A percentile compares a stretch with the other conserved stretches of the same genome.
These are phyloP conservation scores for Philopotamus ludificatus DNA, from an alignment of 1,140 invertebrate species.

Conservation along the genomic window DNA sequence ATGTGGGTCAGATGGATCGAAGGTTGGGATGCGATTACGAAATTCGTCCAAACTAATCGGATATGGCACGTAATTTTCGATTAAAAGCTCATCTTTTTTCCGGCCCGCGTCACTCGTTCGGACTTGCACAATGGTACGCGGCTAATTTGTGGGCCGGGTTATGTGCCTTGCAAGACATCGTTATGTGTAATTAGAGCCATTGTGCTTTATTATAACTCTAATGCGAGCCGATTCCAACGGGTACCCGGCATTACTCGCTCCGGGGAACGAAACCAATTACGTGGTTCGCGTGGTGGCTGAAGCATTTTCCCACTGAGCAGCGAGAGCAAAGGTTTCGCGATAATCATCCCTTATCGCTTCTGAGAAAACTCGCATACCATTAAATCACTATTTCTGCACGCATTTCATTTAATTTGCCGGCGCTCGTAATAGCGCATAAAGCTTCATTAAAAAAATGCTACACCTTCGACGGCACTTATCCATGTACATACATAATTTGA, in stretches of 20 bases:
- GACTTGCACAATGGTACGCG: neutral
- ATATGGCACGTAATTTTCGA: neutral
- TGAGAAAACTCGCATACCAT: no score
- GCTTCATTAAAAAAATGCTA: no score
- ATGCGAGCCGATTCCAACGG: neutral
- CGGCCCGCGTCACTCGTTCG: neutral
- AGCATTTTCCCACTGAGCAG: neutral
- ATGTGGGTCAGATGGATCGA: neutral
- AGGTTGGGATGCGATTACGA: neutral
- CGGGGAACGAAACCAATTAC: neutral
- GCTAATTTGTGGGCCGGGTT: no score
- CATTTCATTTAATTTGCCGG: no score
- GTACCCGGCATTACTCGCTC: neutral
- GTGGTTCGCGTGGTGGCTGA: neutral
- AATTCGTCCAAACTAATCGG: neutral
- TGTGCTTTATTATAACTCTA: neutral
- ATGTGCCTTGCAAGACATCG: neutral
- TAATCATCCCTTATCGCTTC: no score
- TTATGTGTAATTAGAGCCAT: neutral
- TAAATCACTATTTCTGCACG: no score
- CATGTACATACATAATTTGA: no score
- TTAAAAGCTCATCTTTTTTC: neutral
- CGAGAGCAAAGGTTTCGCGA: no score
- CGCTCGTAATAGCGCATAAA: no score
- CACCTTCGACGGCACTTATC: no score